phyloP scores from a whole-genome alignment of 2,113 vertebrate genomes.

The Lagopus leucura region DNA sequence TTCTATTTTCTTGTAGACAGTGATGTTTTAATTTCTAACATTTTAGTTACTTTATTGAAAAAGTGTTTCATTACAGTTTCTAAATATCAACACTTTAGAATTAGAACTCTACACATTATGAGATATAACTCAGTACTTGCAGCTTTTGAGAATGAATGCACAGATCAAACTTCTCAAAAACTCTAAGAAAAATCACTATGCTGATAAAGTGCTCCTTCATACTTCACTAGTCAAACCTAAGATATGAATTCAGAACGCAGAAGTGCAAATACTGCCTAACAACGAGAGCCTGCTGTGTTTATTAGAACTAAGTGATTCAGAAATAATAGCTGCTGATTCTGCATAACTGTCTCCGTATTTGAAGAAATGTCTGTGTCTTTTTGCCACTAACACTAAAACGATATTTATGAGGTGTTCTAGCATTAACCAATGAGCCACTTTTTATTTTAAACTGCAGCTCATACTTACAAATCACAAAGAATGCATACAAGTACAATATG shows the following conservation, averaged over 20 bases:
- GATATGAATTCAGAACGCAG: slow-evolving; percentile 39
- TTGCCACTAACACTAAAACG: slow-evolving; percentile 31
- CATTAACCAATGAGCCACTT: not conserved
- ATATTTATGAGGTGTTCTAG: slow-evolving; percentile 57
- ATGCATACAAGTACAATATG: not conserved
- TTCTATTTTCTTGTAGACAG: not conserved
- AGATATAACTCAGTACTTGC: not conserved
- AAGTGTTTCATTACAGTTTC: slow-evolving; percentile 10
- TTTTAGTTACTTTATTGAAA: slow-evolving; percentile 46
- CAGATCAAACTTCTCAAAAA: not conserved
- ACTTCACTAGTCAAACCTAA: not conserved
- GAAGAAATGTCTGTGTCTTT: slow-evolving; percentile 17
- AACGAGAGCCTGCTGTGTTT: slow-evolving; percentile 36
- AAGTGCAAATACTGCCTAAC: not conserved
- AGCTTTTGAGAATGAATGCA: not conserved
- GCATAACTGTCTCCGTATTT: not conserved
- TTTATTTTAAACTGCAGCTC: not conserved
- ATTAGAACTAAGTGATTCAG: slow-evolving; percentile 49
- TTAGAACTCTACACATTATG: not conserved
- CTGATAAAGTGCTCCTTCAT: slow-evolving; percentile 5
- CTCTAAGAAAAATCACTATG: not conserved
- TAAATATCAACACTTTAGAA: not conserved
- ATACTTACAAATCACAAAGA: slow-evolving; percentile 24
- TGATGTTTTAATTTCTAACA: slow-evolving; percentile 24
- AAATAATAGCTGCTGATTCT: slow-evolving; percentile 55